Evolutionary conservation across 2,113 vertebrate species (phyloP), one percentile per base, ranked within the genome.

Genomic region (Rhynchopsitta pachyrhyncha): DNA sequence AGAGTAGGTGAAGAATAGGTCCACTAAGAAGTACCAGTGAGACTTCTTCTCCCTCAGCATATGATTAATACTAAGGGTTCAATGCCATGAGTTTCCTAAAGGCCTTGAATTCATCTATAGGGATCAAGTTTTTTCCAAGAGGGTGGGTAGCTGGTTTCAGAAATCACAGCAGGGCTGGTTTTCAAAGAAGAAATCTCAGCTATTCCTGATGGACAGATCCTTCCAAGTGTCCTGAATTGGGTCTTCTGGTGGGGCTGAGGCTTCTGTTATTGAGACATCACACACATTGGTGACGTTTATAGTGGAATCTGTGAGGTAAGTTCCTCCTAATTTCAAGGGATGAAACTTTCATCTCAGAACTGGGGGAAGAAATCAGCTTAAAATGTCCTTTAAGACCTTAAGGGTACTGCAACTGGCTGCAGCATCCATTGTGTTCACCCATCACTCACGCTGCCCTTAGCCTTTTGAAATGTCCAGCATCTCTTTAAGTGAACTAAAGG

Each of bases 81-180:
- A 24, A 4, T 37, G 14, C 6, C 27, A 22, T 31, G 42, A 74
- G 23, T 25, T 82, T 82, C 14, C 41, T 41, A 19, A 44, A 82
- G 29, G 6, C 12, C 39, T 50, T 64, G 23, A 62, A 9, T 31
- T 17, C 6, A 7, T 74, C 0, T 1, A 4, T 6, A 37, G 3
- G 22, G 17, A 88, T 5, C 31, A 39, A 85, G 9, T 6, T 66
- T 69, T 81, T 74, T 27, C 14, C 49, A 57, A 55, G 67, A 25
- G 10, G 27, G 16, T 50, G 7, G 5, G 13, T 17, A 24, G 16
- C 3, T 9, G 7, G 9, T 60, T 66, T 42, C 39, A 77, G 49
- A 52, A 66, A 39, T 41, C 28, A 33, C 4, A 31, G 5, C 23
- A 68, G 15, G 29, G 20, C 24, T 86, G 52, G 46, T 76, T 70